Evolutionary conservation across 2,797 vertebrate genomes (phyloP), one percentile per base, ranked within the genome.

Genomic region (Phylloscopus collybita): DNA sequence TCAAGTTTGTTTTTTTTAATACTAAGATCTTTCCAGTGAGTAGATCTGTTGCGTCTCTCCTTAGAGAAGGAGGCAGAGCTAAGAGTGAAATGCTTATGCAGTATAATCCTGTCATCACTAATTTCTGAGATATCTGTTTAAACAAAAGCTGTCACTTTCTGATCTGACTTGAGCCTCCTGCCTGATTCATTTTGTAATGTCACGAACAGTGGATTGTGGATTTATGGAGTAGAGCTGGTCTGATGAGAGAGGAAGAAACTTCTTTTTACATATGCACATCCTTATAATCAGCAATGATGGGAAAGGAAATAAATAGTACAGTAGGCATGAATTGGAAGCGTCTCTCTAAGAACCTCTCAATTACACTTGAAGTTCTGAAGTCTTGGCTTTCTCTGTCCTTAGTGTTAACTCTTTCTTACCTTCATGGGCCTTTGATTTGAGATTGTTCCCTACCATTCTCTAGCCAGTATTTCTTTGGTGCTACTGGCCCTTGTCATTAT

Each of bases 141-240:
- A 97, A 90, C 82, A 93, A 74, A 92, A 96, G 56, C 80, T 95
- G 91, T 86, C 80, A 49, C 82, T 81, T 92, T 90, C 36, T 96
- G 93, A 88, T 94, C 66, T 92, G 85, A 45, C 80, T 93, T 84
- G 82, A 96, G 82, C 80, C 85, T 94, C 22, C 80, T 92, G 73
- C 54, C 91, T 86, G 66, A 75, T 94, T 96, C 76, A 92, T 94
- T 95, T 90, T 95, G 82, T 92, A 93, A 54, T 67, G 66, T 92
- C 95, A 93, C 8, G 40, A 91, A 90, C n/a, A 32, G 66, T 84
- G 87, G 90, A 91, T 93, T 92, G 87, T 75, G 73, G 89, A 91
- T 93, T 92, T 17, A 10, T 60, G 70, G 40, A 90, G 75, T 12
- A 94, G 66, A 90, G 87, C 66, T 60, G 49, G 18, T 88, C 80